Conservation (phyloP, 2,113 vertebrate genomes). For the Cranoglanis bouderius region DNA sequence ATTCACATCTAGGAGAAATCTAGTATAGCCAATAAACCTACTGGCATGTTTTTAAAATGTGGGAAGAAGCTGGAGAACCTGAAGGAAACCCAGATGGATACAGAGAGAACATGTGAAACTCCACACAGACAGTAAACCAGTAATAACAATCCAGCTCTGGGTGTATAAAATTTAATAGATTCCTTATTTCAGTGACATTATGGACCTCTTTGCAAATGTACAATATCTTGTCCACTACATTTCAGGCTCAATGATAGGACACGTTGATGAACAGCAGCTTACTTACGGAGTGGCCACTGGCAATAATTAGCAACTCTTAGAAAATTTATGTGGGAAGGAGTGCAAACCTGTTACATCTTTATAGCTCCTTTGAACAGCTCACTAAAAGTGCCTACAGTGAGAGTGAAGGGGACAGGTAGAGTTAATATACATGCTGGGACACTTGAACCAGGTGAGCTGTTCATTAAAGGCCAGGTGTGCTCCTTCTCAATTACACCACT, state of each 20-base stretch:
- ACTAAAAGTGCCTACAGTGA: constrained; percentile 37
- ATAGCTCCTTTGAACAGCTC: constrained; percentile 37
- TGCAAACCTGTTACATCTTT: constrained; percentile 39
- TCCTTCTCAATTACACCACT: constrained; percentile 50
- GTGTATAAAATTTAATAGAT: background rate
- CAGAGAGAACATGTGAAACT: background rate
- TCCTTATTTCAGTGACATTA: background rate
- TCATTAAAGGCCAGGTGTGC: constrained; percentile 68
- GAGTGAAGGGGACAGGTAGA: constrained; percentile 30
- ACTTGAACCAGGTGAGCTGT: constrained; percentile 67
- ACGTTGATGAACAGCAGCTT: constrained; percentile 12
- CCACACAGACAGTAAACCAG: background rate
- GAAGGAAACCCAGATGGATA: background rate
- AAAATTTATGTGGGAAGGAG: constrained; percentile 23
- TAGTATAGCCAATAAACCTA: background rate
- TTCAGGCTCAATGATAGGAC: background rate
- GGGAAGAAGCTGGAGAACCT: background rate
- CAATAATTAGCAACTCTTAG: constrained; percentile 22
- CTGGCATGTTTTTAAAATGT: background rate
- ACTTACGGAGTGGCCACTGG: background rate
- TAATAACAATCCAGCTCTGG: background rate
- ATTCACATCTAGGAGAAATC: background rate
- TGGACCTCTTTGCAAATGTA: background rate
- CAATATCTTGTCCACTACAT: background rate
- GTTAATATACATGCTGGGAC: background rate